A percentile compares a stretch with the other conserved stretches of the same genome.
These are phyloP conservation scores for Netelia inedita DNA, from an alignment of 2,888 invertebrate genomes.

Conservation along the genomic window DNA sequence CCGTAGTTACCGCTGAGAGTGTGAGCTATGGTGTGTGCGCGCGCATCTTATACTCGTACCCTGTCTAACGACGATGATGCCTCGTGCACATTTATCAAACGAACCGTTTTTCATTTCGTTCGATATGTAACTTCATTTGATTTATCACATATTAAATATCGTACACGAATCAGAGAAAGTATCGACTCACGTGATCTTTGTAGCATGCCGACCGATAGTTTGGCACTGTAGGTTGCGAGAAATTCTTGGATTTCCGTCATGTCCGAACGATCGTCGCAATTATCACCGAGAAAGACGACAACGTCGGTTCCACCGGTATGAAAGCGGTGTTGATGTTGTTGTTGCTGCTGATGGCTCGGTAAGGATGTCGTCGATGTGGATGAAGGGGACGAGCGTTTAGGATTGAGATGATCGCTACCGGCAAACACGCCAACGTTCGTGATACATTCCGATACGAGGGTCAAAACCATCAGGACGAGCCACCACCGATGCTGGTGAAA, in stretches of 20 bases:
- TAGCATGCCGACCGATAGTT: conserved; percentile 76
- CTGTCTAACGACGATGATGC: too few species aligned
- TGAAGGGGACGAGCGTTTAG: conserved; percentile 37
- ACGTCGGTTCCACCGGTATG: conserved; percentile 73
- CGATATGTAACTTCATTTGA: too few species aligned
- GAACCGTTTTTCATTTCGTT: too few species aligned
- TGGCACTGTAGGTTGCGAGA: conserved; percentile 77
- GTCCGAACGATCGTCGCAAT: conserved; percentile 77
- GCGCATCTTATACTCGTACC: not conserved
- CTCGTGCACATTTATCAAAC: too few species aligned
- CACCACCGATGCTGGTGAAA: conserved; percentile 82
- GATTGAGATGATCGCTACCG: conserved; percentile 24
- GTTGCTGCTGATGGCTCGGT: conserved; percentile 74
- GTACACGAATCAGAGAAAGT: not conserved
- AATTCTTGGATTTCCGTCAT: conserved; percentile 79
- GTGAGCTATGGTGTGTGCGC: too few species aligned
- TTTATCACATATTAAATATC: not conserved
- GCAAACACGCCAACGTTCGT: conserved; percentile 53
- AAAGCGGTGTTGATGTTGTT: conserved; percentile 84
- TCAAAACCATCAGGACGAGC: conserved; percentile 80
- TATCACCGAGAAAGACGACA: conserved; percentile 80
- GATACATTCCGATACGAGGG: conserved; percentile 74
- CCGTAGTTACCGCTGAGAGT: too few species aligned
- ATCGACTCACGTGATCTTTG: conserved; percentile 79
- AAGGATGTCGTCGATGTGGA: conserved; percentile 51